Evolutionary conservation across 2,888 invertebrate genomes (phyloP).

Genomic region (Ectemnius cavifrons): DNA sequence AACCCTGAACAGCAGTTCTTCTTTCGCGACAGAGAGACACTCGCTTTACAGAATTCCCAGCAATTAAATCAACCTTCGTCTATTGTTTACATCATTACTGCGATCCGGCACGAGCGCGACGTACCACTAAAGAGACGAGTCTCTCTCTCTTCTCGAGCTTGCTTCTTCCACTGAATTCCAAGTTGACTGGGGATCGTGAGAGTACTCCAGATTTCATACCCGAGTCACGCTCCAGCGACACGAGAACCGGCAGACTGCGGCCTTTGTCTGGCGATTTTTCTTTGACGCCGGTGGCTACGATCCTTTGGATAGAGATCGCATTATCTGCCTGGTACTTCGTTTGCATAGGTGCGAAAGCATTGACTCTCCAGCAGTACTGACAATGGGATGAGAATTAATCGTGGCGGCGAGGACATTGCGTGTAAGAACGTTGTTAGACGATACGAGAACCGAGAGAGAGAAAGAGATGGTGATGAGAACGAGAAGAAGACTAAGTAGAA

Average conservation of each 20-base stretch:
- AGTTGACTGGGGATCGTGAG: constrained; percentile 1
- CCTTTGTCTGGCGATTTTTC: no score
- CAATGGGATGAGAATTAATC: no score
- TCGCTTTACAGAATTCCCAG: neutral
- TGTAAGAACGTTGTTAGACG: neutral
- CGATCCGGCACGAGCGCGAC: neutral
- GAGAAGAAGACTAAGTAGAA: neutral
- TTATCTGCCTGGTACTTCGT: no score
- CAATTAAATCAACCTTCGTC: neutral
- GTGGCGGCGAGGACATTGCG: no score
- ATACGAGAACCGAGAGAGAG: neutral
- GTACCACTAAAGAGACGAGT: no score
- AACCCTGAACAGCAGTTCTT: neutral
- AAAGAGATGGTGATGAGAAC: neutral
- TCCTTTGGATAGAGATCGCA: no score
- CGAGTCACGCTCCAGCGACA: constrained; percentile 18
- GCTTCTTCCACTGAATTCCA: no score
- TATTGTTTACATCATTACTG: neutral
- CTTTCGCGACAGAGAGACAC: neutral
- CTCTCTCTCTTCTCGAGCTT: no score
- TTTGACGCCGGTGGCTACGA: no score
- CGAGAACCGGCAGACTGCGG: neutral
- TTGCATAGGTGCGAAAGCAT: no score
- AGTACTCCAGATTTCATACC: constrained; percentile 18
- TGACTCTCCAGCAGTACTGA: no score